Conservation (phyloP, 2,888 invertebrate genomes). For the Nemotelus nigrinus region DNA sequence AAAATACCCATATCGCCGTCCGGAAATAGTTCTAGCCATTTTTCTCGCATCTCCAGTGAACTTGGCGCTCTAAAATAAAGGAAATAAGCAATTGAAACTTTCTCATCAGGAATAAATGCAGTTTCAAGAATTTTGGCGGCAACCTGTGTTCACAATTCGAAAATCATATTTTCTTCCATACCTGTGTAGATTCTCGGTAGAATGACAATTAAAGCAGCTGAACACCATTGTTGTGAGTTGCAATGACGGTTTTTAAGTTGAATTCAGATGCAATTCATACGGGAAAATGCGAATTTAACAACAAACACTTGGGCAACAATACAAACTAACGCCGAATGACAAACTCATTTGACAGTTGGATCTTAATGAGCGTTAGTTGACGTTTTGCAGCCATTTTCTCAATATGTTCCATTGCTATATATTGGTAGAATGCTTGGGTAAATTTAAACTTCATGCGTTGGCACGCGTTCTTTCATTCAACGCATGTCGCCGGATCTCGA, state of each 20-base stretch:
- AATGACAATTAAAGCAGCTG: conserved; percentile 26
- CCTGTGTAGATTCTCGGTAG: conserved; percentile 17
- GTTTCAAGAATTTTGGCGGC: background rate
- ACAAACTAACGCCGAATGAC: conserved; percentile 12
- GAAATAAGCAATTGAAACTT: background rate
- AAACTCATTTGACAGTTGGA: background rate
- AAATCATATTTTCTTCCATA: background rate
- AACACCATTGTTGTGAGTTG: background rate
- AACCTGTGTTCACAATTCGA: background rate
- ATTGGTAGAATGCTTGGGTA: no score
- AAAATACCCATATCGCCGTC: background rate
- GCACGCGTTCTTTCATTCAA: no score
- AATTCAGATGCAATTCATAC: background rate
- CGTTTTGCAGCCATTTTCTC: no score
- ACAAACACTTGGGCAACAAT: background rate
- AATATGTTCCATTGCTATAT: no score
- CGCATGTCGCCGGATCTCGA: no score
- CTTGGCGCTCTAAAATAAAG: conserved; percentile 1
- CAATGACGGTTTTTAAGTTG: background rate
- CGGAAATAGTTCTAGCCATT: conserved; percentile 21
- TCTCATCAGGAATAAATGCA: background rate
- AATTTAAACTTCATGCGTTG: no score
- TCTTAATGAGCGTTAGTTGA: no score
- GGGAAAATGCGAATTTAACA: background rate
- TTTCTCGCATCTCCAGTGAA: conserved; percentile 19